Percentiles rank a stretch among this genome's conserved stretches.
Conservation (phyloP, 2,888 invertebrate species). For the Diarsia mendica region DNA sequence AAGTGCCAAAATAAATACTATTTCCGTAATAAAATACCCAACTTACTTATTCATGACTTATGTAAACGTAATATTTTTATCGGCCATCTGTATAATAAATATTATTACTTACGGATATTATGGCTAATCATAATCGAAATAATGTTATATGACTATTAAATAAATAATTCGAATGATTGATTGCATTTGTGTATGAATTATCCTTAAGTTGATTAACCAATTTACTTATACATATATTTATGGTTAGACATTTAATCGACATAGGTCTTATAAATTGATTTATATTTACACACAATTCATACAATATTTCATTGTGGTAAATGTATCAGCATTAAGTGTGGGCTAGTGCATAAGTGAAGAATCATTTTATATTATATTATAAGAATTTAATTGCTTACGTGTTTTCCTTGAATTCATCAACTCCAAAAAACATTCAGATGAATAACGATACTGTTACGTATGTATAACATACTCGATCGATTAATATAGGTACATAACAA, state of each 20-base stretch:
- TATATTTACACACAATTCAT: not conserved
- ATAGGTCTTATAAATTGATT: not conserved
- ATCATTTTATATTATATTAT: not conserved
- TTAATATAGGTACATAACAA: conserved; percentile 8
- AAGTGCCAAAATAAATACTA: conserved; percentile 58
- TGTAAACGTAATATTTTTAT: conserved; percentile 14
- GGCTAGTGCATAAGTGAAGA: not conserved
- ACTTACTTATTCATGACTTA: conserved; percentile 35
- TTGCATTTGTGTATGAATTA: conserved; percentile 3
- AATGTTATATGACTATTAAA: conserved; percentile 11
- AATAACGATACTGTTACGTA: conserved; percentile 28
- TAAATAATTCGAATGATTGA: conserved; percentile 34
- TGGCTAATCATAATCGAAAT: conserved; percentile 21
- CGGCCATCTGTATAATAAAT: conserved; percentile 16
- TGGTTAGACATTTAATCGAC: conserved; percentile 10
- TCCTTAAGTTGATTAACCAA: conserved; percentile 11
- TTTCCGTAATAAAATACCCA: conserved; percentile 64
- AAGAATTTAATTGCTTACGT: conserved; percentile 10
- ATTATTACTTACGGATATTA: conserved; percentile 21
- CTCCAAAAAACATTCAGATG: conserved; percentile 13
- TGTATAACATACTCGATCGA: not conserved
- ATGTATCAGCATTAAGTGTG: not conserved
- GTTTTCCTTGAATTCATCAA: conserved; percentile 21
- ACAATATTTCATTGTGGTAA: conserved; percentile 2
- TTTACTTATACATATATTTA: conserved; percentile 3